Evolutionary conservation across 1,140 invertebrate genomes (phyloP), one percentile per base, ranked within the genome.

Genomic region (Listronotus bonariensis): DNA sequence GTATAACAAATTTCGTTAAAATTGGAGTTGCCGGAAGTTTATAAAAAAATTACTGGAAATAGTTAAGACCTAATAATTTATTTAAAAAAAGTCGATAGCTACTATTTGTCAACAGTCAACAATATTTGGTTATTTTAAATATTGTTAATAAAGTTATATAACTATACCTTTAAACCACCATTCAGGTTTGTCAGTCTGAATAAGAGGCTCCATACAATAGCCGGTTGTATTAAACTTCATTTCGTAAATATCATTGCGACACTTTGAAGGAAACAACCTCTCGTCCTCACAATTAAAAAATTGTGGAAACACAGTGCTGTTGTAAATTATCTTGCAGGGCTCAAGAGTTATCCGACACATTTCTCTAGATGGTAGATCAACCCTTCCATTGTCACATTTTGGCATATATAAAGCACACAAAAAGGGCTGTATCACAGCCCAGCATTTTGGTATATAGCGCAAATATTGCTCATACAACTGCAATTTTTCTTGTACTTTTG

Each of bases 331-430:
- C 49, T 89, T 84, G 76, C 95, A 97, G 0, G 92, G 92, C 46
- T 88, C 87, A 68, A 90, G 82, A 0, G 91, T 89, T 55, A 91
- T 87, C 74, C 88, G 89, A n/a, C 95, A 98, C 87, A 95, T 89
- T 79, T 96, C 93, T 75, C 89, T 87, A 6, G 92, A 92, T 2
- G 93, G 92, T 65, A 95, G 79, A 79, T 90, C 86, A 1, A 95
- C 87, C 69, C 83, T 86, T 0, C 81, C 82, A 64, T 90, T 84
- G 68, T 91, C 87, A 80, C 95, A 98, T 77, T 91, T 91, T 5
- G 95, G 96, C 86, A 96, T 88, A 66, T 94, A 96, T 8, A 94
- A 85, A 7, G 95, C 90, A 80, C 95, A 97, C 0, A 97, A 77
- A 73, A 96, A 88, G 9, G 93, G 92, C 77, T 97, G 95, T 68